Percentiles rank a stretch among this genome's conserved stretches.
phyloP scores from a whole-genome alignment of 2,797 vertebrate species.

The Sitta carolinensis region DNA sequence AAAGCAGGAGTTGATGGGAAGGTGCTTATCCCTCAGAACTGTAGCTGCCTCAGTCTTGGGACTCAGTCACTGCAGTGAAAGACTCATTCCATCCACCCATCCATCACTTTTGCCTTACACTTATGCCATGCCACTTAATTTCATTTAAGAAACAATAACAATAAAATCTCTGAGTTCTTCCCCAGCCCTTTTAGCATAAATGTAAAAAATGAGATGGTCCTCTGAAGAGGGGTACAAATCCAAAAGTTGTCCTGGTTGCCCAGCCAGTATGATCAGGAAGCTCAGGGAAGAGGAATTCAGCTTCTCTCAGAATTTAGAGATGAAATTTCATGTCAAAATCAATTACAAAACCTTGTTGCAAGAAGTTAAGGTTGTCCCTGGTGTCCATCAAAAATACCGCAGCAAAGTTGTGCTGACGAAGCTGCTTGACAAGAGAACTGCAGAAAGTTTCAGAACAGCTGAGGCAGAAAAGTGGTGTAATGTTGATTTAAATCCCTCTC shows the following conservation, averaged over 20 bases:
- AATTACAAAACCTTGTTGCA: not conserved
- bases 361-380: not conserved
- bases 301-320: not conserved
- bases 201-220: not conserved
- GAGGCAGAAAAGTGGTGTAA: constrained; percentile 14
- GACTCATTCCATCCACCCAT: not conserved
- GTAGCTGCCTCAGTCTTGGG: not conserved
- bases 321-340: not conserved
- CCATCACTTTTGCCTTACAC: not conserved
- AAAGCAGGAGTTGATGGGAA: not conserved
- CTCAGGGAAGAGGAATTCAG: not conserved
- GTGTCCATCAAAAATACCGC: not conserved
- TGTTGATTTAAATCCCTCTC: constrained; percentile 21
- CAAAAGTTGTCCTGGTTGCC: not conserved
- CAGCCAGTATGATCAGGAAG: fast-evolving
- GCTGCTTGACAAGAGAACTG: not conserved
- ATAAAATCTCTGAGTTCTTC: not conserved
- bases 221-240: not conserved
- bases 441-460: constrained; percentile 25
- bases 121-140: not conserved
- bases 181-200: not conserved
- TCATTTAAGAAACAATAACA: not conserved
- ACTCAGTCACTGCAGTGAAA: not conserved
- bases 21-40: not conserved
- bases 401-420: constrained; percentile 29